These are phyloP conservation scores for Stigmatopora argus DNA, from an alignment of 2,113 vertebrate species.

Conservation along the genomic window DNA sequence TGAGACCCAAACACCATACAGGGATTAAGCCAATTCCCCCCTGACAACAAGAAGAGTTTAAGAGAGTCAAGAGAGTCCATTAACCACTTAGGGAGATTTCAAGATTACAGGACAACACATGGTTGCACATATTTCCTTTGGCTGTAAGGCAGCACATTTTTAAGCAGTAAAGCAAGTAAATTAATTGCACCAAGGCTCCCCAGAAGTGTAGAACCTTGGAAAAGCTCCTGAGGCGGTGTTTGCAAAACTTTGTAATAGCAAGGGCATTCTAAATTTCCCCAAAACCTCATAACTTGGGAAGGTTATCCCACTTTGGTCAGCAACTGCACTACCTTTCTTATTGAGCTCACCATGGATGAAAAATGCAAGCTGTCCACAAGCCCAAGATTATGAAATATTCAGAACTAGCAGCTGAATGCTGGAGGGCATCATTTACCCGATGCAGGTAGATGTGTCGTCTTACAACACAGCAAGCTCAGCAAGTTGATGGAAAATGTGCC, in stretches of 20 bases:
- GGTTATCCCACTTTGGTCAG: background rate
- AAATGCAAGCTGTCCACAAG: constrained; percentile 5
- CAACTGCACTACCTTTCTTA: background rate
- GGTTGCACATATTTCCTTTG: background rate
- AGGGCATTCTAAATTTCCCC: background rate
- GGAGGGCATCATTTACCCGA: background rate
- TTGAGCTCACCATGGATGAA: background rate
- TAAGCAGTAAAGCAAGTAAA: background rate
- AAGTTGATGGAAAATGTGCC: background rate
- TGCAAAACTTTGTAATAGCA: background rate
- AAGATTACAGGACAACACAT: background rate
- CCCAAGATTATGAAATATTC: constrained; percentile 8
- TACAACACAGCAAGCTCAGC: background rate
- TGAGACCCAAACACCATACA: too few relatives aligned
- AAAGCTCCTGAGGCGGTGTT: background rate
- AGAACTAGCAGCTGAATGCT: constrained; percentile 1
- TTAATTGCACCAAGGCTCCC: background rate
- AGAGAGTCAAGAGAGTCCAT: background rate
- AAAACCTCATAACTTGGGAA: background rate
- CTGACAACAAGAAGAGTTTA: background rate
- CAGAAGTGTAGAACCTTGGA: background rate
- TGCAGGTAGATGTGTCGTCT: background rate
- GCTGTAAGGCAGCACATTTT: background rate
- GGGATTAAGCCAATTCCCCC: background rate
- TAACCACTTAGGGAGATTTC: background rate